phyloP scores from a whole-genome alignment of 2,888 invertebrate species.

The Julus scanicus region DNA sequence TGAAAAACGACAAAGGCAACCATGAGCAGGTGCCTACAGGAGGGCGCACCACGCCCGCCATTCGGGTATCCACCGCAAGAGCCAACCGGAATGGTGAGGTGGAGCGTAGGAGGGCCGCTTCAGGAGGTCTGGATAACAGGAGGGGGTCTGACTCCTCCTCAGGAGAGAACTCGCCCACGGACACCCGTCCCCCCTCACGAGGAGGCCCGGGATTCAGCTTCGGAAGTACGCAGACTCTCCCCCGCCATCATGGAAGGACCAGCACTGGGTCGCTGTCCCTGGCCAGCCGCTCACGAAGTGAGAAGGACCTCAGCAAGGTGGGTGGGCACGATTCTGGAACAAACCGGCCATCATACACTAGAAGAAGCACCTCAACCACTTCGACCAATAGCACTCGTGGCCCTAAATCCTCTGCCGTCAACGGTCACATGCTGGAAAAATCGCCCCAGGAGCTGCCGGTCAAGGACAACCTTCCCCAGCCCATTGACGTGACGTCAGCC shows the following conservation, averaged over 20 bases:
- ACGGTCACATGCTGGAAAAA: conserved; percentile 57
- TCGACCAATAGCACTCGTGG: neutral
- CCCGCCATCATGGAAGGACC: conserved; percentile 49
- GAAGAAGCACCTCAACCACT: neutral
- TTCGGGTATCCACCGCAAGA: conserved; percentile 59
- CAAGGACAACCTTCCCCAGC: conserved; percentile 55
- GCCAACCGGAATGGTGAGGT: conserved; percentile 53
- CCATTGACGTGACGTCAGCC: conserved; percentile 68
- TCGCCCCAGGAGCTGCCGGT: conserved; percentile 59
- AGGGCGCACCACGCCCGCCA: conserved; percentile 44
- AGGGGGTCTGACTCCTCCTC: conserved; percentile 59
- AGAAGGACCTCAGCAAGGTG: conserved; percentile 58
- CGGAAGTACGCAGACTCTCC: conserved; percentile 52
- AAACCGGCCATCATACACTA: neutral
- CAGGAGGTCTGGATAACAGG: neutral
- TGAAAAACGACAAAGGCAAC: conserved; percentile 58
- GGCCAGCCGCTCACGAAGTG: conserved; percentile 57
- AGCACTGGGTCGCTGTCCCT: conserved; percentile 41
- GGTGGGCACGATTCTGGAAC: conserved; percentile 21
- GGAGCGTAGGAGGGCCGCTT: neutral
- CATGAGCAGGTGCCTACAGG: conserved; percentile 41
- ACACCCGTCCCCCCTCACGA: conserved; percentile 54
- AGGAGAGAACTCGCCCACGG: conserved; percentile 60
- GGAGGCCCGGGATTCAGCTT: conserved; percentile 48
- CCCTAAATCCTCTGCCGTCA: neutral